phyloP scores from a whole-genome alignment of 2,797 vertebrate species.

The Okamejei kenojei region DNA sequence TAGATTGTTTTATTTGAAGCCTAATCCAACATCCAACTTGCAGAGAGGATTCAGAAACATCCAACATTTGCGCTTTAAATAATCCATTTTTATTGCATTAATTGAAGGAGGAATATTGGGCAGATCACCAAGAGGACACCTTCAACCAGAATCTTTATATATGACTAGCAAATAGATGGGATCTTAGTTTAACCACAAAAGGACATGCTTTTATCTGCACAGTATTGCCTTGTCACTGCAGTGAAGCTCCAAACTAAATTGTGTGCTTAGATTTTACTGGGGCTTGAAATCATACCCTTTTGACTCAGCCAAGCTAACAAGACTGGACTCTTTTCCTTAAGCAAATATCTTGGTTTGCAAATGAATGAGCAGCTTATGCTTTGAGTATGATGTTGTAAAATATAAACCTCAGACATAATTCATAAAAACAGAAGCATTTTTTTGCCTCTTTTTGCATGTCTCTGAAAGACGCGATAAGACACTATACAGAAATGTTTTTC shows the following conservation, averaged over 20 bases:
- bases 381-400: not conserved
- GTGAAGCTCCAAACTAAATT: not conserved
- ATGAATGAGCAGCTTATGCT: not conserved
- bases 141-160: not conserved
- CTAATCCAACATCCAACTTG: not conserved
- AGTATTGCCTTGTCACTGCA: not conserved
- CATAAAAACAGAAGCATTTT: not conserved
- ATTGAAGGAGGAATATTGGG: not conserved
- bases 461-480: not conserved
- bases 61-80: not conserved
- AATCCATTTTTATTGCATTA: not conserved
- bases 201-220: not conserved
- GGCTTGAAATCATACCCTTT: not conserved
- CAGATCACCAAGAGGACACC: not conserved
- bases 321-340: not conserved
- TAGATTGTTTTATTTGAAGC: not conserved
- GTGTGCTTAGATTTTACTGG: not conserved
- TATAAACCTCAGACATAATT: not conserved
- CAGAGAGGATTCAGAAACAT: not conserved
- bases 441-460: not conserved
- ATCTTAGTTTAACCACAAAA: not conserved
- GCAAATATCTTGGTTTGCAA: not conserved
- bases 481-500: not conserved
- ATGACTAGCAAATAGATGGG: not conserved
- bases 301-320: slow-evolving; percentile 6